Base-by-base conservation (phyloP, 2,888 invertebrate species). In the Tromatobia lineatoria region DNA sequence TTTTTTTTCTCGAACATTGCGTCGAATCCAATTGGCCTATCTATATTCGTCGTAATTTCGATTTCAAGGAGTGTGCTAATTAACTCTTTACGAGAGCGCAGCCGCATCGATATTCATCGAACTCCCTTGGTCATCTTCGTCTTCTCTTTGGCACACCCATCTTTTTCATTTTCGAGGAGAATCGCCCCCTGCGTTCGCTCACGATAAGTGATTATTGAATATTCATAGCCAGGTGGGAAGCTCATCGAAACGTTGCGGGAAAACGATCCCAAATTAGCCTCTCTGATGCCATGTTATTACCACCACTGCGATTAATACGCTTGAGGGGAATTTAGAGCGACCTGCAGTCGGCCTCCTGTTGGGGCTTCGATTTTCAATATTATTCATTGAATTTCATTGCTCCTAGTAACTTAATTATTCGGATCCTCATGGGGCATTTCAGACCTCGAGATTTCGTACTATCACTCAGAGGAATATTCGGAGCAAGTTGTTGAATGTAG, bases 131-230 rank as follows among this genome's bases (percentile, higher is more conserved):
- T 57, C 29, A 18, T 77, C 45, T 57, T 57, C 42, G 67, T 38
- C 15, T 64, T 34, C 64, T 52, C 34, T 52, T 52, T 52, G 47
- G 0, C 23, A 23, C 18, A 38, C 34, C 34, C 23, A 20, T 25
- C 29, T 54, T 67, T 54, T 67, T 71, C 29, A 69, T 23, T 67
- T 45, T 59, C 54, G 11, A 25, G 18, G 20, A 54, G 34, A 11
- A 42, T 57, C 50, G 25, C 20, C 42, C 50, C 18, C 47, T 18
- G 57, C 47, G 2, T 34, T 42, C 57, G 25, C 13, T 42, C 18
- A 29, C 73, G 79, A 73, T 79, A 73, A 79, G 66, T 73, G 79
- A 69, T 77, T 67, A 73, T 77, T 76, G 82, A 82, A 82, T 82
- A 82, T 82, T 82, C 77, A 82, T 77, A 50, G 57, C 57, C 76